Percentiles rank a stretch among this genome's conserved stretches.
Conservation (phyloP, 2,113 vertebrate species). For the Charina bottae region DNA sequence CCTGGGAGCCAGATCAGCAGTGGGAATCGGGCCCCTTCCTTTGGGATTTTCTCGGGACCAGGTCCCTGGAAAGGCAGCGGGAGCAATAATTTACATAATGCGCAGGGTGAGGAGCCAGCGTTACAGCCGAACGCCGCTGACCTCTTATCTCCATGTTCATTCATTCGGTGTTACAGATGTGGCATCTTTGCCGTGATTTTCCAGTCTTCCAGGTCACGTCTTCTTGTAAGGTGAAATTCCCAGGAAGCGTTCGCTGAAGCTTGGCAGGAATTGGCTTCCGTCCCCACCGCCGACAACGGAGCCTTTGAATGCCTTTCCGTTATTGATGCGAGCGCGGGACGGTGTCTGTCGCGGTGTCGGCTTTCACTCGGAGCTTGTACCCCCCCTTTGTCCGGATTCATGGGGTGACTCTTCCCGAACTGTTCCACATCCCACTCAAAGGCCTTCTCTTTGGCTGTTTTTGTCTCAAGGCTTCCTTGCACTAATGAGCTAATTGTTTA, state of each 20-base stretch:
- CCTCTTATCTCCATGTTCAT: too few relatives aligned
- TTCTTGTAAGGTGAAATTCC: constrained; percentile 1
- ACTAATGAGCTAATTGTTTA: constrained; percentile 71
- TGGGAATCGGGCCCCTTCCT: too few relatives aligned
- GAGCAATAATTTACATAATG: not conserved
- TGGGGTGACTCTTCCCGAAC: constrained; percentile 39
- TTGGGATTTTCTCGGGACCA: too few relatives aligned
- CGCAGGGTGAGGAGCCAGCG: too few relatives aligned
- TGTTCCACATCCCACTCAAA: constrained; percentile 53
- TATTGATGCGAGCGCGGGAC: not conserved
- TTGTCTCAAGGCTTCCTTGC: constrained; percentile 60
- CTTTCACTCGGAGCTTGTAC: constrained; percentile 38
- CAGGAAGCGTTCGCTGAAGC: not conserved
- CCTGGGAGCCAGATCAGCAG: too few relatives aligned
- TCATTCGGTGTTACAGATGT: not conserved
- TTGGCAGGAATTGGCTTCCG: not conserved
- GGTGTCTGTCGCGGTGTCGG: too few relatives aligned
- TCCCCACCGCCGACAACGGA: not conserved
- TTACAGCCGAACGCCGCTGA: too few relatives aligned
- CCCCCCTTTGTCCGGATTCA: constrained; percentile 27
- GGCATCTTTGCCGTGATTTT: not conserved
- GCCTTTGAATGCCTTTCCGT: not conserved
- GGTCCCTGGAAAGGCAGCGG: not conserved
- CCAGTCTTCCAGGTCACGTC: not conserved
- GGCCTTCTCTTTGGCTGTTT: constrained; percentile 36